Evolutionary conservation across 2,888 invertebrate species (phyloP), one percentile per base, ranked within the genome.

Genomic region (Coecobrya sp.): DNA sequence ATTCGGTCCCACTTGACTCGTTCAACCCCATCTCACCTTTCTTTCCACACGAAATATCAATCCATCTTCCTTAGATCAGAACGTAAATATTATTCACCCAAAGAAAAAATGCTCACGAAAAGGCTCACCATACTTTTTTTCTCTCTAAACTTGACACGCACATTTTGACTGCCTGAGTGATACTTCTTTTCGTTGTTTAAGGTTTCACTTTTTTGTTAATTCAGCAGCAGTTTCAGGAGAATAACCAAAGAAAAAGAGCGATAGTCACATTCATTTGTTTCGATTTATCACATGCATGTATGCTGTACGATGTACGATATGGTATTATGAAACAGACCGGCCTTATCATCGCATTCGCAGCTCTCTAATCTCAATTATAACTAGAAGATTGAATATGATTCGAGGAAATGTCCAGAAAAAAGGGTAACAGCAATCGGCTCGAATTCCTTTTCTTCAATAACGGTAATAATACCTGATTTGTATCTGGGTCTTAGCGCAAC

Each of bases 1-100:
- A 91, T 81, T 86, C 91, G 55, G 81, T 70, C 59, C 91, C 70
- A 85, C 88, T 92, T 92, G 85, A 92, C 88, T 89, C 88, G 73
- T 79, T 85, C 92, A 86, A 81, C 91, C 91, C 91, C 86, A 84
- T 91, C 88, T 92, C 92, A 92, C 92, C 92, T 92, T 92, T 89
- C 91, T 86, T 91, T 92, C 93, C 94, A 94, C 94, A 94, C 94
- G 93, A 94, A 94, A 94, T 93, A 92, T 92, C 94, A 93, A 94
- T 94, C 94, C 93, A 93, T 93, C 93, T 93, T 93, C 52, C 27
- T 68, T 81, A 84, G 92, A 93, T 93, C 93, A 90, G 85, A 82
- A 68, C 30, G 16, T 55, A 81, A 92, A 86, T 81, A 89, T 89
- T 82, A 86, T n/a, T 82, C 76, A 45, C 49, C 52, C 73, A 70